Conservation (phyloP, 2,113 vertebrate genomes). For the Prunella himalayana region DNA sequence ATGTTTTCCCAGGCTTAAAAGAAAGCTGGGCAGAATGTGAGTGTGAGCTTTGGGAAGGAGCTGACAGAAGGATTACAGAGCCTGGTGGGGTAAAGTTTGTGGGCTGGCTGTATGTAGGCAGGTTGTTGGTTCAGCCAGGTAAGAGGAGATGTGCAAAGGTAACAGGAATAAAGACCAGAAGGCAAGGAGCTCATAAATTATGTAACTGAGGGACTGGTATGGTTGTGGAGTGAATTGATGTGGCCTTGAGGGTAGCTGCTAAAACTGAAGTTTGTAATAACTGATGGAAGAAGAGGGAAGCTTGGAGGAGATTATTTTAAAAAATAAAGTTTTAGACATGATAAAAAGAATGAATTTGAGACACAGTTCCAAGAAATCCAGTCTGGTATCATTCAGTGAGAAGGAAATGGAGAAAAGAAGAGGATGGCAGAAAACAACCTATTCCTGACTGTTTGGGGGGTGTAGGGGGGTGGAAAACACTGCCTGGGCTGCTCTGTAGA, state of each 20-base stretch:
- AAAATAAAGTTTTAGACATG: not conserved
- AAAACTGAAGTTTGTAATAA: not conserved
- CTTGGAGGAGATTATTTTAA: not conserved
- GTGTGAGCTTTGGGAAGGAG: not conserved
- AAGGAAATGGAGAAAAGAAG: not conserved
- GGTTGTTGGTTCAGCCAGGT: not conserved
- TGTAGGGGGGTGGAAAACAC: not conserved
- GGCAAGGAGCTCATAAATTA: slow-evolving; percentile 33
- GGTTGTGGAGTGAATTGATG: not conserved
- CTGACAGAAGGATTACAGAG: not conserved
- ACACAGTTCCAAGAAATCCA: not conserved
- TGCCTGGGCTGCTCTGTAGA: not conserved
- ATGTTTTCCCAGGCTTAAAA: slow-evolving; percentile 40
- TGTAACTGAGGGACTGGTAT: not conserved
- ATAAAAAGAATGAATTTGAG: not conserved
- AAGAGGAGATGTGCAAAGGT: slow-evolving; percentile 25
- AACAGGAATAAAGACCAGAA: not conserved
- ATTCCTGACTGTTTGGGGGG: accelerated
- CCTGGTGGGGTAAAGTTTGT: not conserved
- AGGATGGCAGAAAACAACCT: not conserved
- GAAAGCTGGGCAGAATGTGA: not conserved
- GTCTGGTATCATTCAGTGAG: not conserved
- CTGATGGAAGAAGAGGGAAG: not conserved
- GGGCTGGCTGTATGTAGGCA: not conserved
- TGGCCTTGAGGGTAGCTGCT: not conserved